A percentile compares a stretch with the other conserved stretches of the same genome.
Conservation (phyloP, 1,140 invertebrate species). For the Drosophila prosaltans region DNA sequence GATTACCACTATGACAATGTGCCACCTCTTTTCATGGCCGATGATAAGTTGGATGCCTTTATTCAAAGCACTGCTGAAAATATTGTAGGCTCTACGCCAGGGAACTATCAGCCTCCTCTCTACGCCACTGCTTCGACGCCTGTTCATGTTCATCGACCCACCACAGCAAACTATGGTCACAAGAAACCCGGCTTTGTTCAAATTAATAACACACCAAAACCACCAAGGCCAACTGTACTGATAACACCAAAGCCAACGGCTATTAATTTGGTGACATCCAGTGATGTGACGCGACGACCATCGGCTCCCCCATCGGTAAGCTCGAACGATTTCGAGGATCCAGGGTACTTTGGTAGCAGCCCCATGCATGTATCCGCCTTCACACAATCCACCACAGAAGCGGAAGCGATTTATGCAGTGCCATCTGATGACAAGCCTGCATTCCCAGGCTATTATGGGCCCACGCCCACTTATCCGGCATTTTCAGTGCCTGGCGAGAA, state of each 20-base stretch:
- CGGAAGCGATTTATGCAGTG: conserved; percentile 50
- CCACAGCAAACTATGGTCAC: conserved; percentile 49
- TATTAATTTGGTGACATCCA: conserved; percentile 57
- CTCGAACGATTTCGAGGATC: conserved; percentile 81
- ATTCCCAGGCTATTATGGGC: conserved; percentile 78
- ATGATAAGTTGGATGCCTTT: conserved; percentile 77
- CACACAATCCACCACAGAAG: conserved; percentile 64
- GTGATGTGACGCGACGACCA: conserved; percentile 61
- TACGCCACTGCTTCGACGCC: conserved; percentile 72
- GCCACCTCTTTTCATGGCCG: conserved; percentile 72
- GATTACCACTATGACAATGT: conserved; percentile 77
- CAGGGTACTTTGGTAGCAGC: conserved; percentile 78
- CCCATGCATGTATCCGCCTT: conserved; percentile 50
- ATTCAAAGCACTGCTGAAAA: conserved; percentile 76
- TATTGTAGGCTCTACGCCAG: conserved; percentile 63
- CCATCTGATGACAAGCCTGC: conserved; percentile 77
- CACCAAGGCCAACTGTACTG: conserved; percentile 84
- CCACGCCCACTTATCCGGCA: conserved; percentile 78
- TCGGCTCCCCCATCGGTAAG: conserved; percentile 84
- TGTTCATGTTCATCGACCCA: conserved; percentile 60
- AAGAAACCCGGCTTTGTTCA: conserved; percentile 77
- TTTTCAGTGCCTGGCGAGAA: conserved; percentile 76
- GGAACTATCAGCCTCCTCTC: conserved; percentile 57
- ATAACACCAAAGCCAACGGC: conserved; percentile 86
- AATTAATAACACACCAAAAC: conserved; percentile 79